Conservation (phyloP, 2,797 vertebrate genomes). For the Amblyopsis hoosieri region DNA sequence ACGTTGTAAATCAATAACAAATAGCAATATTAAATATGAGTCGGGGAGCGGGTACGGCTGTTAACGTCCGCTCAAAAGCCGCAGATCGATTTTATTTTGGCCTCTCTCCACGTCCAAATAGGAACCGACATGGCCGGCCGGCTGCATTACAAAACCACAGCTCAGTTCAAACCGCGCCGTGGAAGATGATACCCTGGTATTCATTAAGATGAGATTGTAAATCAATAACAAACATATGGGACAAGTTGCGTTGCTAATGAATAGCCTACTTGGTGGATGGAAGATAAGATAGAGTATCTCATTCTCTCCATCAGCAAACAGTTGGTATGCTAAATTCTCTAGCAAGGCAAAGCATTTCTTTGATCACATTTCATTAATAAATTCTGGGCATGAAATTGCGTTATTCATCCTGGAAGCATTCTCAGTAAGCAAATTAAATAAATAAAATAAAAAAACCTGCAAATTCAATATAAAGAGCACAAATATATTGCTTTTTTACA, state of each 20-base stretch:
- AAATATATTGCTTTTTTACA: conserved; percentile 33
- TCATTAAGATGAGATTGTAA: conserved; percentile 21
- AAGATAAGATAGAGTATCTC: conserved; percentile 1
- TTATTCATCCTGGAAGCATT: too few species aligned
- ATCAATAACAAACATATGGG: conserved; percentile 26
- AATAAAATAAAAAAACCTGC: too few species aligned
- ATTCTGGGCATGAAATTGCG: too few species aligned
- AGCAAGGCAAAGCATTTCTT: neutral
- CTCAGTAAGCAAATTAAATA: too few species aligned
- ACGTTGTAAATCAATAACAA: conserved; percentile 38
- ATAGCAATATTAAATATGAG: conserved; percentile 4
- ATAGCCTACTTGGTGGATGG: neutral
- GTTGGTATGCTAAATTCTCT: neutral
- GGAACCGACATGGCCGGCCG: conserved; percentile 1
- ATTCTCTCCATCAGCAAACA: neutral
- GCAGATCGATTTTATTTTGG: conserved; percentile 28
- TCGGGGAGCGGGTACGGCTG: neutral
- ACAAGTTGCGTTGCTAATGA: conserved; percentile 4
- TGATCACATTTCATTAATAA: neutral
- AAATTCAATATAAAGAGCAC: too few species aligned
- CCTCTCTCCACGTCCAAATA: neutral
- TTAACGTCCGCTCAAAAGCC: conserved; percentile 13
- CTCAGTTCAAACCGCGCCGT: conserved; percentile 9
- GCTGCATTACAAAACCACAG: conserved; percentile 26
- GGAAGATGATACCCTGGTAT: conserved; percentile 32